Base-by-base conservation (phyloP, 2,888 invertebrate genomes). In the Sesia apiformis region DNA sequence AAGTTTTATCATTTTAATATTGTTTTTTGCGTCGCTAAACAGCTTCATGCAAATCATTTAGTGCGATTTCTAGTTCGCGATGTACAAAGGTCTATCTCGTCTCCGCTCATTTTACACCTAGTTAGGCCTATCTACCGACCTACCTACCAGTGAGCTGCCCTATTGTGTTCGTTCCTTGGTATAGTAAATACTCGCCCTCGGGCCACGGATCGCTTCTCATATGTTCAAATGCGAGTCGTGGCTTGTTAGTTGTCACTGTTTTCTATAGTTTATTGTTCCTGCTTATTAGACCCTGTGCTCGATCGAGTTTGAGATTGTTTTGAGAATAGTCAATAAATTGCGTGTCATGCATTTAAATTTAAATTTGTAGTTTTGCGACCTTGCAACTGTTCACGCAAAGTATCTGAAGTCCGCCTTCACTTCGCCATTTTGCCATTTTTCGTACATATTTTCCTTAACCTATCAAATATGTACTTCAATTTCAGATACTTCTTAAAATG, bases 101-200 rank as follows among this genome's bases (percentile, higher is more conserved):
- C 4, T 38, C 38, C 5, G 70, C 74, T 77, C 76, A 76, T 78
- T 83, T 81, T 79, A 84, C 83, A 83, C 81, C 75, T 82, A 77
- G 84, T 84, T 82, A 79, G 70, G 72, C 75, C 70, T 72, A n/a
- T 70, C 71, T 70, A n/a, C n/a, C n/a, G n/a, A n/a, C n/a, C n/a
- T n/a, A n/a, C 57, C 62, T 60, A 57, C 62, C 61, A 55, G 55
- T 52, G 58, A 39, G 56, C 58, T 52, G 55, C 56, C 56, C 60
- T 57, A 65, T 70, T 69, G 67, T 69, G 60, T 53, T 49, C 38
- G 6, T 64, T 60, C 72, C 83, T 85, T 84, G 85, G 84, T 85
- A 86, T 83, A 81, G 78, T 81, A 82, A 84, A 81, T 79, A 75
- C 72, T 64, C 72, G 74, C 74, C 78, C 71, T 65, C 62, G 61